Conservation (phyloP, 2,888 invertebrate genomes). For the Drepanosiphum platanoidis region DNA sequence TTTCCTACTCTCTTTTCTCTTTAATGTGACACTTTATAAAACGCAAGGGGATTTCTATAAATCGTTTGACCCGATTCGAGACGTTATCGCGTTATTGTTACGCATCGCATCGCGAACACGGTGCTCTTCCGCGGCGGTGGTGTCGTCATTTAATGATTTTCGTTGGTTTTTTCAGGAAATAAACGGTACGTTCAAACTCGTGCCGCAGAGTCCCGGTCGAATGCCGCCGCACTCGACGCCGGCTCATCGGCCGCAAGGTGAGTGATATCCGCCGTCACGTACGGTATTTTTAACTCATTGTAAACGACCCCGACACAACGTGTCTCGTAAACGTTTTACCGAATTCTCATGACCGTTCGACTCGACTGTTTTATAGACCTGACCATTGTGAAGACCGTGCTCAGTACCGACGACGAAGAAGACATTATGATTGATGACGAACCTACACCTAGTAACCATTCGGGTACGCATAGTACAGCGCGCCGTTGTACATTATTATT, state of each 20-base stretch:
- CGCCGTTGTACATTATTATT: not conserved
- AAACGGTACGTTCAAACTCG: constrained; percentile 79
- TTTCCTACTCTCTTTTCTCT: not conserved
- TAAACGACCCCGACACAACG: not conserved
- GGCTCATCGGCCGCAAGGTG: constrained; percentile 64
- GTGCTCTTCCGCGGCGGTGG: not conserved
- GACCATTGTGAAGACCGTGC: constrained; percentile 17
- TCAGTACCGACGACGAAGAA: constrained; percentile 42
- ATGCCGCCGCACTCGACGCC: constrained; percentile 70
- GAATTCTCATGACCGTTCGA: not conserved
- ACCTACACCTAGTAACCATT: constrained; percentile 8
- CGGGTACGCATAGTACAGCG: constrained; percentile 19
- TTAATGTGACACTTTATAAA: constrained; percentile 34
- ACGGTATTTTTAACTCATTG: not conserved
- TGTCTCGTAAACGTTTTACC: not conserved
- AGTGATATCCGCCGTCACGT: too few species aligned
- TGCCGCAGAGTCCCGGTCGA: constrained; percentile 71
- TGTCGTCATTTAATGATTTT: constrained; percentile 60
- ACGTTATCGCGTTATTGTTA: not conserved
- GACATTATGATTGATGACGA: constrained; percentile 56
- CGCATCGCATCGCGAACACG: not conserved
- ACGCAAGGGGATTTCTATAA: not conserved
- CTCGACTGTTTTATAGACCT: constrained; percentile 23
- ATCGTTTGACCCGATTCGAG: constrained; percentile 40
- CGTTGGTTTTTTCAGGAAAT: constrained; percentile 70